A percentile compares a stretch with the other conserved stretches of the same genome.
These are phyloP conservation scores for Monochamus saltuarius DNA, from an alignment of 1,140 invertebrate species.

Conservation along the genomic window DNA sequence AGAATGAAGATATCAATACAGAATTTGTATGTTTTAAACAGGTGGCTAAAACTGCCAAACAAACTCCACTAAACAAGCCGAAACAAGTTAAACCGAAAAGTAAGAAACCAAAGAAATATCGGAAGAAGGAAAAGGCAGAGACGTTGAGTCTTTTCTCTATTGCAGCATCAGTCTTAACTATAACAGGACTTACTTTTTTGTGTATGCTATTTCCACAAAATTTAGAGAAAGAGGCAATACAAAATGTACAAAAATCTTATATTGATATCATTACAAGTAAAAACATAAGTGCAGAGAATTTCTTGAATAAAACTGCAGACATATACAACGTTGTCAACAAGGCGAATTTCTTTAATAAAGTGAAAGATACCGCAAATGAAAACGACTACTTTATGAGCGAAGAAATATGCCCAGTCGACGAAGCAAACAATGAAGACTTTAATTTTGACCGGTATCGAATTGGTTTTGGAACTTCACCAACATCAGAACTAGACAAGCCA, in stretches of 20 bases:
- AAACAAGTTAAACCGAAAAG: neutral
- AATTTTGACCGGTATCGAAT: neutral
- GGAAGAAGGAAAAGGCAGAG: neutral
- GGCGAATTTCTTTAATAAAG: neutral
- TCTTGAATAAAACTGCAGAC: slow-evolving; percentile 1
- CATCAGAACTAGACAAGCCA: neutral
- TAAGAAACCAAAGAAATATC: slow-evolving; percentile 1
- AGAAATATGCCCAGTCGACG: slow-evolving; percentile 5
- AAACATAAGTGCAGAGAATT: neutral
- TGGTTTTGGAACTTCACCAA: neutral
- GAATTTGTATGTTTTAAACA: neutral
- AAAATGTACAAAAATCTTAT: slow-evolving; percentile 11
- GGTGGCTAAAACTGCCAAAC: neutral
- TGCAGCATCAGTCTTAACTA: slow-evolving; percentile 20
- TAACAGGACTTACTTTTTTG: slow-evolving; percentile 21
- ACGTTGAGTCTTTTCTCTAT: slow-evolving; percentile 23
- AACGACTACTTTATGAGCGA: neutral
- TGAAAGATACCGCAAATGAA: neutral
- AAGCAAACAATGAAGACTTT: neutral
- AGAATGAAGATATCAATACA: neutral
- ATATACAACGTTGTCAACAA: neutral
- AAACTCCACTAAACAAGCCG: neutral
- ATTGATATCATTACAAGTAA: slow-evolving; percentile 1
- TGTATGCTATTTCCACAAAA: slow-evolving; percentile 11
- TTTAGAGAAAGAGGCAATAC: slow-evolving; percentile 3